Evolutionary conservation across 2,888 invertebrate species (phyloP).

Genomic region (Philereme vetulata): DNA sequence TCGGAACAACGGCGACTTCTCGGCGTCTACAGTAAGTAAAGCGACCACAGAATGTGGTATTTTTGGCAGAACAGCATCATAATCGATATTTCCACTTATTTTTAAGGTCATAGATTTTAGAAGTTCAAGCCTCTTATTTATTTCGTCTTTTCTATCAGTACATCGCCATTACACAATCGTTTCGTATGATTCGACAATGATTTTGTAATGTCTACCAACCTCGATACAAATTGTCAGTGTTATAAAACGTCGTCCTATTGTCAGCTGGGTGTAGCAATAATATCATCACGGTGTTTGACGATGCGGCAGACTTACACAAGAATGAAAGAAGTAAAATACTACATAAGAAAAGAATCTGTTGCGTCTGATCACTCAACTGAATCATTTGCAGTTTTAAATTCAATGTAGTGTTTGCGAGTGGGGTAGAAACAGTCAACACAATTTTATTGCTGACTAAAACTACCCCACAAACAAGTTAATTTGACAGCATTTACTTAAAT

Average conservation of each 20-base stretch:
- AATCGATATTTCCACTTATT: too few species aligned
- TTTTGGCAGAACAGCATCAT: too few species aligned
- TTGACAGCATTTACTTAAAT: too few species aligned
- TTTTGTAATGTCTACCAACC: not conserved
- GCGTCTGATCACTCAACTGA: not conserved
- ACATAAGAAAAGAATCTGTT: constrained; percentile 11
- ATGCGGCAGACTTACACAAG: constrained; percentile 18
- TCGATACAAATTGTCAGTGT: not conserved
- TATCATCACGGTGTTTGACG: constrained; percentile 19
- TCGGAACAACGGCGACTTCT: constrained; percentile 10
- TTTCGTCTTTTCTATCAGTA: too few species aligned
- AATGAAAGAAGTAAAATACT: constrained; percentile 9
- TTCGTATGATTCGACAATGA: too few species aligned
- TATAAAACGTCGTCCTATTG: constrained; percentile 1
- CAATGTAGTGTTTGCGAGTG: too few species aligned
- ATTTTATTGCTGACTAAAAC: too few species aligned
- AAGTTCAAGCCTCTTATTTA: too few species aligned
- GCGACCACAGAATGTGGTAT: not conserved
- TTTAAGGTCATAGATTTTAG: too few species aligned
- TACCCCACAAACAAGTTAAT: too few species aligned
- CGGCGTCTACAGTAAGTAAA: constrained; percentile 10
- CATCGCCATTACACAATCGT: too few species aligned
- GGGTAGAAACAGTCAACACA: too few species aligned
- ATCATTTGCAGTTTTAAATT: not conserved
- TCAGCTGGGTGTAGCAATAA: constrained; percentile 8